Conservation (phyloP, 1,140 invertebrate species). For the Solen grandis region DNA sequence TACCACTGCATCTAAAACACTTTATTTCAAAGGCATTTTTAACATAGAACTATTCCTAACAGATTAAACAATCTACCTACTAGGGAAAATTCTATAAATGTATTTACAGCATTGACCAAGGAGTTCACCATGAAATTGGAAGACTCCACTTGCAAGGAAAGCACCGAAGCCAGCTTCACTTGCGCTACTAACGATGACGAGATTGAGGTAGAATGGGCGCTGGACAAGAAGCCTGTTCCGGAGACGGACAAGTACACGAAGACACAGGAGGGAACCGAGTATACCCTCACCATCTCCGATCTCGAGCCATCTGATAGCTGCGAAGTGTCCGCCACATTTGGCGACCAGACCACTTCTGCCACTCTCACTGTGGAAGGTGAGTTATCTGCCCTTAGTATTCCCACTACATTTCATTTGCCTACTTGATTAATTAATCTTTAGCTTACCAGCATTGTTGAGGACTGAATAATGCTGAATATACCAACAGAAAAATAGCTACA, state of each 20-base stretch:
- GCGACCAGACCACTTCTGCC: slow-evolving; percentile 73
- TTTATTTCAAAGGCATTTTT: too few species aligned
- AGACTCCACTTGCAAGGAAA: slow-evolving; percentile 70
- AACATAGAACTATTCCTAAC: too few species aligned
- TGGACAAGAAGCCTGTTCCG: slow-evolving; percentile 72
- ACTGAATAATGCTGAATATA: too few species aligned
- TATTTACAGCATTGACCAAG: slow-evolving; percentile 74
- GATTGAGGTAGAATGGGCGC: slow-evolving; percentile 73
- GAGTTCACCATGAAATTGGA: slow-evolving; percentile 75
- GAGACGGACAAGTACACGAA: slow-evolving; percentile 84
- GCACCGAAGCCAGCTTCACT: slow-evolving; percentile 73
- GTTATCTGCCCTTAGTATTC: too few species aligned
- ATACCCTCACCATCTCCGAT: slow-evolving; percentile 73
- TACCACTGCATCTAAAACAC: too few species aligned
- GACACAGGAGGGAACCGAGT: slow-evolving; percentile 66
- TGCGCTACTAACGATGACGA: slow-evolving; percentile 77
- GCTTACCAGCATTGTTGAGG: too few species aligned
- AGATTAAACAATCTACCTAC: too few species aligned
- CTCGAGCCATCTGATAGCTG: slow-evolving; percentile 69
- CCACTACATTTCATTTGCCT: too few species aligned
- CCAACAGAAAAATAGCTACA: too few species aligned
- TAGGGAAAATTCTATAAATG: too few species aligned
- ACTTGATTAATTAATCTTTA: too few species aligned
- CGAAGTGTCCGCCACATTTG: slow-evolving; percentile 73
- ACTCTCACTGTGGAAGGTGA: slow-evolving; percentile 75